These are phyloP conservation scores for fruit fly (Drosophila melanogaster) DNA, from an alignment of 1,140 invertebrate species.

Conservation along the genomic window DNA sequence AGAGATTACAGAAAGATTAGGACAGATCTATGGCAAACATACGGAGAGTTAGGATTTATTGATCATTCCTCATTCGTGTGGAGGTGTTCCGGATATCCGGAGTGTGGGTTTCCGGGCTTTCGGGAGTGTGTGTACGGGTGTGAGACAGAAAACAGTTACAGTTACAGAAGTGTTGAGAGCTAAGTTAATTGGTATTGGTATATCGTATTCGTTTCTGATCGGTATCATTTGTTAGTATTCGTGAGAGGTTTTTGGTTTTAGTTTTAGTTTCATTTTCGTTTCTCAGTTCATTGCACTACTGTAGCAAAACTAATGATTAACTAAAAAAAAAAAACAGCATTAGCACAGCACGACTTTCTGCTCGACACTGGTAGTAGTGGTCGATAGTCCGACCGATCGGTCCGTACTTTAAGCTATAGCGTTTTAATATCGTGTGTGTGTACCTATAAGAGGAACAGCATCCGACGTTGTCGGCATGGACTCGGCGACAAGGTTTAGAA, in stretches of 20 bases:
- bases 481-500: conserved; percentile 97
- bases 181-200: conserved; percentile 79
- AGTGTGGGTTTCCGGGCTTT: conserved; percentile 6
- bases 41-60: conserved; percentile 63
- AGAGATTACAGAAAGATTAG: conserved; percentile 54
- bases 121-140: neutral
- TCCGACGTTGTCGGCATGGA: conserved; percentile 96
- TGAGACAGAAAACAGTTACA: conserved; percentile 16
- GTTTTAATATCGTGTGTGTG: conserved; percentile 77
- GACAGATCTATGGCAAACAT: conserved; percentile 70
- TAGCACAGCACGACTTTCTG: conserved; percentile 53
- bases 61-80: conserved; percentile 69
- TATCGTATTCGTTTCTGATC: conserved; percentile 47
- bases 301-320: conserved; percentile 77
- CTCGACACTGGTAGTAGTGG: conserved; percentile 29
- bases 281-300: conserved; percentile 74
- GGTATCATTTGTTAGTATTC: conserved; percentile 54
- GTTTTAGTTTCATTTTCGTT: conserved; percentile 30
- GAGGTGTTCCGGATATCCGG: conserved; percentile 5
- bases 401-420: conserved; percentile 37
- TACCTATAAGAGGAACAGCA: conserved; percentile 91
- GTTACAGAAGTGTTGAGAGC: conserved; percentile 34
- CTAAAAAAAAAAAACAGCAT: conserved; percentile 77
- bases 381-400: conserved; percentile 19
- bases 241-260: conserved; percentile 22